Evolutionary conservation across 2,113 vertebrate species (phyloP), one percentile per base, ranked within the genome.

Genomic region (Hippocampus barbouri): DNA sequence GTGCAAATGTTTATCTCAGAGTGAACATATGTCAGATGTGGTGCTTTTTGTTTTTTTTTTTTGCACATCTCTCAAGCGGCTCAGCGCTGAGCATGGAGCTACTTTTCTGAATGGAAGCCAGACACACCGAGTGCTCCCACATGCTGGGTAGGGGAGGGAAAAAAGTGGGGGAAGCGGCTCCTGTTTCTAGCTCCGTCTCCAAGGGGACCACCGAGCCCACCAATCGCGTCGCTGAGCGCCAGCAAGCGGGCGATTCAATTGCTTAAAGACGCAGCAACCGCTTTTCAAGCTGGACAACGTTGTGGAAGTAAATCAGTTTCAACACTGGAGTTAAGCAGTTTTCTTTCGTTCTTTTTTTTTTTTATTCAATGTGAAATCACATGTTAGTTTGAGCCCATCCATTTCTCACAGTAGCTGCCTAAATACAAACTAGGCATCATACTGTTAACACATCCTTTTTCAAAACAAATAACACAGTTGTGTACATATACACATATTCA

Each of bases 301-400:
- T n/a, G 49, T 20, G 67, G 68, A 47, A 57, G 63, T 47, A 71
- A 51, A 45, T 23, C 40, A 61, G 59, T 61, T 61, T 18, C 27
- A 73, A 73, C 25, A 66, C 64, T 53, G 60, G 76, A 86, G 84
- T 77, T 82, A 89, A 80, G 70, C 81, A 84, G 51, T 74, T 84
- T 81, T 74, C 77, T 77, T 72, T 76, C 81, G 66, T 82, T 67
- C 12, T 51, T 65, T 72, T 83, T 84, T 74, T 84, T 86, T 89
- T 89, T 89, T 89, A 91, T 91, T 91, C 87, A 89, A 90, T 83
- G 87, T 87, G 87, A 89, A 87, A 85, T 89, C 87, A 91, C 89
- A 90, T 87, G 86, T 85, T 86, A 88, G 84, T 80, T 87, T 78
- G 84, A 91, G 85, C 88, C 86, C 81, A 82, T 85, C 85, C 82